Conservation (phyloP, 2,113 vertebrate genomes). For the Onychostruthus taczanowskii region DNA sequence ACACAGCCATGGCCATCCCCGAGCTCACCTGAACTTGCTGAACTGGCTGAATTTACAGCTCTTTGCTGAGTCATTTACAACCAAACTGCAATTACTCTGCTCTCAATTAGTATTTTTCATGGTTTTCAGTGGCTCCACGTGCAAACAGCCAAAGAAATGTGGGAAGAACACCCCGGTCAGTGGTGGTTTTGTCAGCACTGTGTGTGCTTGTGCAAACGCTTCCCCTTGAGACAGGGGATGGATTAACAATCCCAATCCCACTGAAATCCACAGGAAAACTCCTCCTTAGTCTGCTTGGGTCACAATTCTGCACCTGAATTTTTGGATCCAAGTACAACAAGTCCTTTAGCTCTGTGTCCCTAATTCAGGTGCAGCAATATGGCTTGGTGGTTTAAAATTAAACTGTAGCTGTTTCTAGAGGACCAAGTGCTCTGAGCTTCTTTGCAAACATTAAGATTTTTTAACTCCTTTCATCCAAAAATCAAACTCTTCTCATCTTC, state of each 20-base stretch:
- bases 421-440: background rate
- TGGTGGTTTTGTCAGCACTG: background rate
- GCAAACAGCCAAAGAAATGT: background rate
- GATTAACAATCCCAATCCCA: background rate
- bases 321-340: background rate
- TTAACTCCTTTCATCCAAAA: background rate
- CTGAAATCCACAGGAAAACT: background rate
- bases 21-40: background rate
- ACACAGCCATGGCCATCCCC: accelerated
- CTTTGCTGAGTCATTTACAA: background rate
- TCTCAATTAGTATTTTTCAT: background rate
- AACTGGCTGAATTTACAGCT: background rate
- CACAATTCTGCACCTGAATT: background rate
- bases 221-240: background rate
- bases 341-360: accelerated
- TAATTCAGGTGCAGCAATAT: background rate
- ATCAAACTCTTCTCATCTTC: background rate
- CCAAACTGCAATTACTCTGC: background rate
- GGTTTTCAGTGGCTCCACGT: background rate
- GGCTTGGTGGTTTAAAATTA: background rate
- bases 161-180: accelerated
- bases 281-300: background rate
- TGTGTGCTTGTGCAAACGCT: accelerated
- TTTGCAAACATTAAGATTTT: background rate
- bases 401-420: background rate